phyloP scores from a whole-genome alignment of 1,140 invertebrate genomes.

The Ctenoplectra terminalis region DNA sequence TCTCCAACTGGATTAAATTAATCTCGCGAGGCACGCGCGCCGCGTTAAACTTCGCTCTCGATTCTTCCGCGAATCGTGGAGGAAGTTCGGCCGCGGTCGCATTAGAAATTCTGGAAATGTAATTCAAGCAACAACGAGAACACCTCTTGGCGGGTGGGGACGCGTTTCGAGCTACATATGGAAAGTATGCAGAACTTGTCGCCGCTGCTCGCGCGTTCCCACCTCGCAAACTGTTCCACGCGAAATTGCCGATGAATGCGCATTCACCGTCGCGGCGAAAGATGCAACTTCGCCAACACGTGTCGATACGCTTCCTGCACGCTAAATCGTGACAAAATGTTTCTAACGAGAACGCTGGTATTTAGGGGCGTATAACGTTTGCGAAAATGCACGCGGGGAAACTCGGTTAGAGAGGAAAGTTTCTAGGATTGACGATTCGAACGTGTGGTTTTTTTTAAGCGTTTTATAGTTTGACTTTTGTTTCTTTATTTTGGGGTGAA shows the following conservation, averaged over 20 bases:
- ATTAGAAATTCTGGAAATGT: conserved; percentile 50
- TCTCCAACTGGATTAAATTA: neutral
- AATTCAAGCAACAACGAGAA: conserved; percentile 58
- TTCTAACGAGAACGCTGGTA: conserved; percentile 17
- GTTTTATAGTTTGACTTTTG: too few relatives aligned
- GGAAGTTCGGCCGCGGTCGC: neutral
- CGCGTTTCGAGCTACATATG: conserved; percentile 51
- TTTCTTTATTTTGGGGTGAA: too few relatives aligned
- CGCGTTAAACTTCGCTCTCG: neutral
- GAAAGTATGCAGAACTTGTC: conserved; percentile 62
- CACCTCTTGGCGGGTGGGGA: conserved; percentile 36
- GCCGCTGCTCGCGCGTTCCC: conserved; percentile 51
- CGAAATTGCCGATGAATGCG: conserved; percentile 76
- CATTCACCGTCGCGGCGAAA: conserved; percentile 68
- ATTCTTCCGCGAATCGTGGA: conserved; percentile 25
- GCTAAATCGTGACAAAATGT: conserved; percentile 18
- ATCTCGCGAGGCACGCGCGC: neutral
- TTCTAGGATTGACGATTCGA: neutral
- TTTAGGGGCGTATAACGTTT: neutral
- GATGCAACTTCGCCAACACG: conserved; percentile 59
- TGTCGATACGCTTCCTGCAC: conserved; percentile 61
- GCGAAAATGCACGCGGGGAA: neutral
- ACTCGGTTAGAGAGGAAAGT: neutral
- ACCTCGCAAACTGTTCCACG: conserved; percentile 62
- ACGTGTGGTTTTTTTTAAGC: too few relatives aligned